Conservation (phyloP, 2,888 invertebrate species). For the Nebria salina region DNA sequence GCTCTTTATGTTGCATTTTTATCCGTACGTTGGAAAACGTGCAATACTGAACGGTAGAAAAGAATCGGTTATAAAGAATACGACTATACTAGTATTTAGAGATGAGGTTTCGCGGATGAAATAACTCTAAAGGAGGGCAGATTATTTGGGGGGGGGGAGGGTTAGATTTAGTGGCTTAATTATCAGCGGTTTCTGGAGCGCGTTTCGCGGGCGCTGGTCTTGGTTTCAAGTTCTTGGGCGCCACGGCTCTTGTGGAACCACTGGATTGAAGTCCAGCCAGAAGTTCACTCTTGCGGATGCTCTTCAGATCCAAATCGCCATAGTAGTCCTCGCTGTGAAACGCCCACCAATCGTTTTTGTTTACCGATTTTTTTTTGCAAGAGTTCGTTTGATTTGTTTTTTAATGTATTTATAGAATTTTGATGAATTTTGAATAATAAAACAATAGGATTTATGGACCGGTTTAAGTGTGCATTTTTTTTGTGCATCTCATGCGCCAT, state of each 20-base stretch:
- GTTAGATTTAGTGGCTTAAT: conserved; percentile 52
- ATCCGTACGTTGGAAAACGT: not conserved
- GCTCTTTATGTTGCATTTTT: not conserved
- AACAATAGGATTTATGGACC: conserved; percentile 10
- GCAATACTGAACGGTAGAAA: not conserved
- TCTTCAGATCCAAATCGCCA: conserved; percentile 93
- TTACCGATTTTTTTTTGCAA: not conserved
- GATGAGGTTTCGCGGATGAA: conserved; percentile 24
- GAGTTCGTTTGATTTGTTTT: conserved; percentile 5
- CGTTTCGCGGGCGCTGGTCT: conserved; percentile 61
- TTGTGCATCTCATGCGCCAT: conserved; percentile 15
- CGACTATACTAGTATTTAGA: not conserved
- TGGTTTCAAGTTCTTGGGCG: conserved; percentile 61
- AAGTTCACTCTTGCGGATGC: conserved; percentile 93
- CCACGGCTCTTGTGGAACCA: conserved; percentile 66
- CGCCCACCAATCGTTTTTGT: conserved; percentile 45
- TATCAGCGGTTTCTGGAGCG: conserved; percentile 58
- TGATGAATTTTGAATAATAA: conserved; percentile 3
- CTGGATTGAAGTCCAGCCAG: conserved; percentile 79
- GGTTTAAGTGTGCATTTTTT: conserved; percentile 6
- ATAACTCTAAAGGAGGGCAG: not conserved
- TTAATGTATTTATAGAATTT: not conserved
- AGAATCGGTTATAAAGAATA: not conserved
- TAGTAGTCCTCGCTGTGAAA: conserved; percentile 95
- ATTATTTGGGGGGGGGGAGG: conserved; percentile 37